phyloP scores from a whole-genome alignment of 2,888 invertebrate genomes.

The Scaptomyza tumidula region DNA sequence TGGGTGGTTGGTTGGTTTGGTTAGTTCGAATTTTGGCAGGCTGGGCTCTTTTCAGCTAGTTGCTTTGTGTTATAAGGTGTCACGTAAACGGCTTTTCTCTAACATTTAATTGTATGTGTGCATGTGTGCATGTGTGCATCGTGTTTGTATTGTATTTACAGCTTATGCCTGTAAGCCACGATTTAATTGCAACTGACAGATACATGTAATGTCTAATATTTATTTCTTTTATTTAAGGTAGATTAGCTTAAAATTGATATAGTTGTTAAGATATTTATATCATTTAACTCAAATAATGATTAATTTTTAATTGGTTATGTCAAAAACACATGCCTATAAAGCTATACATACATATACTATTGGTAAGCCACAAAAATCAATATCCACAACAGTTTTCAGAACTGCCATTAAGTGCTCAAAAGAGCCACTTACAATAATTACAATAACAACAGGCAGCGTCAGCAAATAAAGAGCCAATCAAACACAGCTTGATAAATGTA shows the following conservation, averaged over 20 bases:
- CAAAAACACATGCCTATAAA: not conserved
- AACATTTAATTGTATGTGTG: constrained; percentile 9
- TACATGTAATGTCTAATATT: not conserved
- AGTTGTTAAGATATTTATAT: too few species aligned
- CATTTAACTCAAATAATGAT: too few species aligned
- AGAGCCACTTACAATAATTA: not conserved
- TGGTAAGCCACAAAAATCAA: not conserved
- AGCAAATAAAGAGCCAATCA: constrained; percentile 27
- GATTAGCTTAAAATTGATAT: too few species aligned
- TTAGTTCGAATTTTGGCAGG: not conserved
- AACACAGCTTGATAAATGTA: constrained; percentile 21
- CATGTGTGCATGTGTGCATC: not conserved
- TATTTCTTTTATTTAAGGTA: too few species aligned
- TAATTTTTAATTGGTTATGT: not conserved
- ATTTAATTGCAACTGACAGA: not conserved
- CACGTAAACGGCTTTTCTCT: not conserved
- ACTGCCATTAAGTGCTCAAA: constrained; percentile 1
- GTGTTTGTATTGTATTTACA: constrained; percentile 5
- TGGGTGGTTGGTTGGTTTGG: not conserved
- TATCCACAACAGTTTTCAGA: not conserved
- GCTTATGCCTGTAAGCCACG: not conserved
- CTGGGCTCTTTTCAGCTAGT: not conserved
- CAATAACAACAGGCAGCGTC: not conserved
- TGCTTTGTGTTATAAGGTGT: constrained; percentile 7
- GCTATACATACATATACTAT: too few species aligned